Conservation (phyloP, 2,888 invertebrate species). For the Eupsilia transversa region DNA sequence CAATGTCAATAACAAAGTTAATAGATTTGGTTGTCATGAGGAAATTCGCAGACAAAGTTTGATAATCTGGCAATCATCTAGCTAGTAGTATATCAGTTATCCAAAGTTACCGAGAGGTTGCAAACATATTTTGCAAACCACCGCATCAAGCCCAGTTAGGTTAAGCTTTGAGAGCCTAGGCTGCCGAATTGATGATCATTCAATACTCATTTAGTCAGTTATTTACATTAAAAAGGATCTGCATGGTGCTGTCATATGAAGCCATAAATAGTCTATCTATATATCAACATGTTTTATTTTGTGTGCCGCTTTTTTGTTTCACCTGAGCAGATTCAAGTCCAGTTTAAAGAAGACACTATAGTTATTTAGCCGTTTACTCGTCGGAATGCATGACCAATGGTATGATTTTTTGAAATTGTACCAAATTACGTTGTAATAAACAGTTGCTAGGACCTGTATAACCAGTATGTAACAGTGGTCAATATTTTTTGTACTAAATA, state of each 20-base stretch:
- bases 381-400: conserved; percentile 27
- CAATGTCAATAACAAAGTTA: neutral
- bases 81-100: neutral
- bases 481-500: conserved; percentile 20
- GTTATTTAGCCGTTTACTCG: neutral
- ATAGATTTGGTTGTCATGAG: neutral
- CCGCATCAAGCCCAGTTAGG: neutral
- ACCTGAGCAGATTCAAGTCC: neutral
- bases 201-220: neutral
- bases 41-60: neutral
- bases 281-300: neutral
- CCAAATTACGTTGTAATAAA: neutral
- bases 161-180: neutral
- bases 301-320: neutral
- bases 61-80: neutral
- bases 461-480: conserved; percentile 17
- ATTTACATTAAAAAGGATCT: neutral
- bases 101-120: neutral
- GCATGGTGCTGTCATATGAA: neutral
- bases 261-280: neutral
- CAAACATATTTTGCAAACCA: neutral
- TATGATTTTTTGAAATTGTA: conserved; percentile 24
- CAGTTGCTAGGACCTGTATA: conserved; percentile 18
- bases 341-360: conserved; percentile 1
- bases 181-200: neutral